Evolutionary conservation across 2,113 vertebrate species (phyloP), one percentile per base, ranked within the genome.

Genomic region (Malurus melanocephalus): DNA sequence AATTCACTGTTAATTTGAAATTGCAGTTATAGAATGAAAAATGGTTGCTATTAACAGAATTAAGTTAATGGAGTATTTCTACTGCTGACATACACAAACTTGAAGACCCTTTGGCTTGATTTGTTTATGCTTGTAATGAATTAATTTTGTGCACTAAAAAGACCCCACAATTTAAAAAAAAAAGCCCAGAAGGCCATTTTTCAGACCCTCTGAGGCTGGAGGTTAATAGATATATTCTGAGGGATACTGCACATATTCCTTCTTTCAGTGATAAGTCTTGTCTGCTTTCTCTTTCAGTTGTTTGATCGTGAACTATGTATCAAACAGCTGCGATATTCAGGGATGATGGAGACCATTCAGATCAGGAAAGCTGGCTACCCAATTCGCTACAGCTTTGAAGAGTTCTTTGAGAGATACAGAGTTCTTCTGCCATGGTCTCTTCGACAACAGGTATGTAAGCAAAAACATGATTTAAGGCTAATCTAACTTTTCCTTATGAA

Each of bases 321-420:
- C n/a, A 98, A 96, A 45, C 99, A 99, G 94, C 97, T 99, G 71
- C 97, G 98, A 6, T 99, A 99, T 87, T 99, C 99, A 0, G 99
- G 99, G 38, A 99, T 99, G 99, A 98, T 99, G 98, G 99, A 99
- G 96, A 99, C 99, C 3, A 99, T 99, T 85, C 96, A 84, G 57
- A 99, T 99, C 96, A 97, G 99, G 69, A 99, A 98, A 88, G 95
- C 98, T 2, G 99, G 99, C 15, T 99, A 98, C 91, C 99, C 99
- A 1, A 93, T 99, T 18, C 98, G 99, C 45, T 99, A 99, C 96
- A 98, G 94, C 3, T 99, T 99, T 56, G 84, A 96, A 5, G 98
- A 99, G 79, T 99, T 99, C 85, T 96, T 98, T 3, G 96, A 96
- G 5, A 97, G 99, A 53, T 99, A 99, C 93, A 88, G 96, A 3